These are phyloP conservation scores for Ceratina japonica DNA, from an alignment of 1,140 invertebrate genomes.

Conservation along the genomic window DNA sequence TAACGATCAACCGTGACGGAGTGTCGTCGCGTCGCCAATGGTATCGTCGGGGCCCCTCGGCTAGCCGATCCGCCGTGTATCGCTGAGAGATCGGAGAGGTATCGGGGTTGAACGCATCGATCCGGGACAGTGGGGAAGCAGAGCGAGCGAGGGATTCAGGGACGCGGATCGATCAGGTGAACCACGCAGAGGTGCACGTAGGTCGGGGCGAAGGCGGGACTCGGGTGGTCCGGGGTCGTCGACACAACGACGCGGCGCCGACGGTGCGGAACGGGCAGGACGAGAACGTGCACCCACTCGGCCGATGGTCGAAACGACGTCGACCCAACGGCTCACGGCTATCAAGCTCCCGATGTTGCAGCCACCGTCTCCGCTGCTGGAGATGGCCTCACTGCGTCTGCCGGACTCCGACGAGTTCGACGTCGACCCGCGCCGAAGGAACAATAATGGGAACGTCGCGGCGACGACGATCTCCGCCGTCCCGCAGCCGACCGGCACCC, in stretches of 20 bases:
- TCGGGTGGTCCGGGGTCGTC: slow-evolving; percentile 46
- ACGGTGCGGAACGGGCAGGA: not conserved
- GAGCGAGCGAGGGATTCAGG: not conserved
- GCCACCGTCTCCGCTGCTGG: slow-evolving; percentile 70
- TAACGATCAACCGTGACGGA: too few relatives aligned
- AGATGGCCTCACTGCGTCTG: slow-evolving; percentile 79
- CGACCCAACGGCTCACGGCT: slow-evolving; percentile 27
- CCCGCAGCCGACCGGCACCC: slow-evolving; percentile 46
- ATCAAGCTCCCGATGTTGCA: slow-evolving; percentile 70
- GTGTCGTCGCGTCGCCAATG: not conserved
- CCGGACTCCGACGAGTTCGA: slow-evolving; percentile 79
- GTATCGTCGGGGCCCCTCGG: not conserved
- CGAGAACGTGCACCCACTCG: not conserved
- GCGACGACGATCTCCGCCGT: slow-evolving; percentile 54
- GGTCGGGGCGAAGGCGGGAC: slow-evolving; percentile 4
- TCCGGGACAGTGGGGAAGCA: not conserved
- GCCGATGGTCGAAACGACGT: slow-evolving; percentile 56
- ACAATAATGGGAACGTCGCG: slow-evolving; percentile 58
- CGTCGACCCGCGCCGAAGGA: slow-evolving; percentile 71
- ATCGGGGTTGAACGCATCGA: not conserved
- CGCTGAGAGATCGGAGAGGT: too few relatives aligned
- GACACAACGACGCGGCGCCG: slow-evolving; percentile 44
- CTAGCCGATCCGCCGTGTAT: too few relatives aligned
- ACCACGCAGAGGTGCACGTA: not conserved
- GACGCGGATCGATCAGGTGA: slow-evolving; percentile 2